Base-by-base conservation (phyloP, 2,888 invertebrate genomes). In the Andrena bicolor region DNA sequence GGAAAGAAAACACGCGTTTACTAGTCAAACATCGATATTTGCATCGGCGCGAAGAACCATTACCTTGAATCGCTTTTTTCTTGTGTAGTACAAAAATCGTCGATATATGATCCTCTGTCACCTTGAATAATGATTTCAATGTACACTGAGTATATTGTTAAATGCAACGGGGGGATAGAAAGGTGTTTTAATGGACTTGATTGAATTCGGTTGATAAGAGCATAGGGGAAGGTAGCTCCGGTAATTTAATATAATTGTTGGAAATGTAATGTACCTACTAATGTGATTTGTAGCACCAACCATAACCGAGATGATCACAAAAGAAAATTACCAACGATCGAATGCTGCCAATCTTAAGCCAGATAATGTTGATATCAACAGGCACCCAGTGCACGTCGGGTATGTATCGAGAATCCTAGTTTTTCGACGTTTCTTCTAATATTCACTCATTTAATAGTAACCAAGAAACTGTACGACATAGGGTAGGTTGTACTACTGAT, bases 341-440 rank as follows among this genome's bases (percentile, higher is more conserved):
- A 93, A 92, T 58, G 94, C 95, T 16, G 95, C 94, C 68, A 95
- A 95, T 90, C 95, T 96, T 89, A 96, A 94, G 26, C 94, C 95
- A 5, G 96, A 96, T 89, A 96, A 96, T 92, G 94, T 96, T n/a
- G 95, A 95, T 89, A 96, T 96, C 85, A 95, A 95, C 76, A 94
- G 95, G 81, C 96, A 96, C 87, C 96, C 96, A 20, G 95, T 96
- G 71, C 96, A 96, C 91, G 95, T 96, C 88, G 96, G 96, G 96
- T 96, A 95, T 94, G 95, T 95, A 89, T 78, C 71, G 56, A 72
- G 72, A 51, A 65, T 28, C 8, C 30, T 20, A 28, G 2, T 4
- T 26, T 13, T 28, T 49, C 49, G 48, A 30, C 10, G 41, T 8
- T 56, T 26, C 3, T 56, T 56, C 56, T 49, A 64, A 63, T 51